These are phyloP conservation scores for Bradypus variegatus DNA, from an alignment of 2,797 vertebrate genomes.

Conservation along the genomic window DNA sequence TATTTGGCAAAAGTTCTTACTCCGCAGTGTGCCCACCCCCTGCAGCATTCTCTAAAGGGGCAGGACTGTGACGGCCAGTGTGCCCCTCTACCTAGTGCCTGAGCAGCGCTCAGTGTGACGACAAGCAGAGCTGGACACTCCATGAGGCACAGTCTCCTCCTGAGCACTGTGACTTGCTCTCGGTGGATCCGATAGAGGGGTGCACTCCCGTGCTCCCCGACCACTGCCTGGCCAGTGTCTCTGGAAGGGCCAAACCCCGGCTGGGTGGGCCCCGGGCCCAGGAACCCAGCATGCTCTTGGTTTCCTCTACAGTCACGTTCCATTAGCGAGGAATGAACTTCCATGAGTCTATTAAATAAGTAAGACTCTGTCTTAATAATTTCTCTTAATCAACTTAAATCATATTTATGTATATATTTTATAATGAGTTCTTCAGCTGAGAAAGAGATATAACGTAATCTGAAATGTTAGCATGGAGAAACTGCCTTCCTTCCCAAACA, in stretches of 20 bases:
- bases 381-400: neutral
- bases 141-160: too few species aligned
- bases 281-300: neutral
- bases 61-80: neutral
- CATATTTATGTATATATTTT: neutral
- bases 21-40: too few species aligned
- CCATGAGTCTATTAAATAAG: neutral
- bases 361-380: neutral
- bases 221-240: neutral
- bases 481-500: neutral
- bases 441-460: neutral
- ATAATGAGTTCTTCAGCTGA: neutral
- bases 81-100: neutral
- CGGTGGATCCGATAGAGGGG: neutral
- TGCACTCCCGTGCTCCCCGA: too few species aligned
- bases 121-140: neutral
- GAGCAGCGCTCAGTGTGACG: neutral
- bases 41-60: neutral
- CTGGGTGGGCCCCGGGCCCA: neutral
- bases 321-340: neutral
- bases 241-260: neutral
- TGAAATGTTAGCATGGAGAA: constrained; percentile 3
- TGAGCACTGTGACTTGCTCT: neutral
- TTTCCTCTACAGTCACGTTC: neutral
- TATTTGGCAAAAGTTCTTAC: too few species aligned